These are phyloP conservation scores for Heptranchias perlo DNA, from an alignment of 2,113 vertebrate genomes.

Conservation along the genomic window DNA sequence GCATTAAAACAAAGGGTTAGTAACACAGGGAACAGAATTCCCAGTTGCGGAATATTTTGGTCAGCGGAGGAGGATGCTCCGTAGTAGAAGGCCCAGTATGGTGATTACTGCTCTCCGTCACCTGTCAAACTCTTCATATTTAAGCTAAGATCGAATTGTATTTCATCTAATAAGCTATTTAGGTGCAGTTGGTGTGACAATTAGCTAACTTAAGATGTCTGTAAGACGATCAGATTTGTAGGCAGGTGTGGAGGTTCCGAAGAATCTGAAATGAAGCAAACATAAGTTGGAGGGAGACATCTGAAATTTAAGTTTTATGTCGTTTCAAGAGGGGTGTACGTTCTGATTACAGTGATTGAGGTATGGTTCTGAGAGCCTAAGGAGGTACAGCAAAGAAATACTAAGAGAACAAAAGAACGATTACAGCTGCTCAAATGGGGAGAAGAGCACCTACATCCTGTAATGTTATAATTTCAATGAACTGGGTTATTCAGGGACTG, in stretches of 20 bases:
- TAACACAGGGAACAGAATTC: neutral
- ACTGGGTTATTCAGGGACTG: too few species aligned
- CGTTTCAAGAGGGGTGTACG: neutral
- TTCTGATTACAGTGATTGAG: too few species aligned
- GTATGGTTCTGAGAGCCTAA: neutral
- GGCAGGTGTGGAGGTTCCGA: neutral
- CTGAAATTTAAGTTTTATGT: neutral
- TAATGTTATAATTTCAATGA: neutral
- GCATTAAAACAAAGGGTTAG: neutral
- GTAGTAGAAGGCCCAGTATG: neutral
- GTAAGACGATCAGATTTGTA: neutral
- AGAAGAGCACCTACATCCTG: neutral
- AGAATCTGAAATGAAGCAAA: neutral
- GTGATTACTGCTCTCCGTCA: neutral
- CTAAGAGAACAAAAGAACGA: neutral
- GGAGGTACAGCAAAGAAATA: neutral
- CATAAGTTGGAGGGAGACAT: neutral
- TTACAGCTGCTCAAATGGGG: neutral
- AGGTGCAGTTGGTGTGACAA: neutral
- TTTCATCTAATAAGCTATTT: neutral
- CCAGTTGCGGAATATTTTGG: neutral
- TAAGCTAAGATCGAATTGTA: neutral
- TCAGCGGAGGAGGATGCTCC: neutral
- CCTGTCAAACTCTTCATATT: neutral
- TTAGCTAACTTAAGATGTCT: neutral